Evolutionary conservation across 1,140 invertebrate species (phyloP), one percentile per base, ranked within the genome.

Genomic region (Drosophila pseudoananassae): DNA sequence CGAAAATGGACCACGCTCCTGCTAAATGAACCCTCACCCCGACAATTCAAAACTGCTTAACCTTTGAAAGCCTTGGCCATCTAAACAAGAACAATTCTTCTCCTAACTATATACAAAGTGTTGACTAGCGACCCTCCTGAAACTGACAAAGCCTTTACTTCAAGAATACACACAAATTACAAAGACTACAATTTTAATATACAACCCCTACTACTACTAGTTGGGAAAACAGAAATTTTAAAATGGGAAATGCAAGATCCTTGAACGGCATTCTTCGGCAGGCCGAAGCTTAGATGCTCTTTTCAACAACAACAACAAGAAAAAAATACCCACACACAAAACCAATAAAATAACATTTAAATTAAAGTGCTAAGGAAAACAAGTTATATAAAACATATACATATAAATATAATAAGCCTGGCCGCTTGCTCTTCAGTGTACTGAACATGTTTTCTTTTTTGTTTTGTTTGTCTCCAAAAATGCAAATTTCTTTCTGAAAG

Each of bases 281-380:
- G 81, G 81, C 80, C 80, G 80, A 84, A 79, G 80, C 33, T 56
- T 54, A 63, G 65, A 75, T 83, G 75, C 78, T 82, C 78, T 69
- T 43, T 63, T 54, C 50, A 68, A 20, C 43, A 17, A 9, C 7
- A 17, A 17, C 14, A 10, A 23, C 10, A 17, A 6, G 14, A 57
- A 49, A 31, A 47, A 17, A 20, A 20, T 20, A 17, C 43, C 17
- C 10, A 64, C 29, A 51, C 46, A 51, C 8, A 64, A 15, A 53
- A 27, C 20, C 14, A 43, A 43, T 40, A 40, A 40, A 40, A 40
- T n/a, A 40, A 40, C 15, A 40, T 40, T 40, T 14, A 40, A 43
- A 15, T 43, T 15, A 43, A 14, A 43, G 10, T 14, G 14, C 25
- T 9, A 70, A 54, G 45, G 6, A 71, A 60, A 50, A 7, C 27